phyloP scores from a whole-genome alignment of 2,888 invertebrate genomes.

The Megamerina dolium region DNA sequence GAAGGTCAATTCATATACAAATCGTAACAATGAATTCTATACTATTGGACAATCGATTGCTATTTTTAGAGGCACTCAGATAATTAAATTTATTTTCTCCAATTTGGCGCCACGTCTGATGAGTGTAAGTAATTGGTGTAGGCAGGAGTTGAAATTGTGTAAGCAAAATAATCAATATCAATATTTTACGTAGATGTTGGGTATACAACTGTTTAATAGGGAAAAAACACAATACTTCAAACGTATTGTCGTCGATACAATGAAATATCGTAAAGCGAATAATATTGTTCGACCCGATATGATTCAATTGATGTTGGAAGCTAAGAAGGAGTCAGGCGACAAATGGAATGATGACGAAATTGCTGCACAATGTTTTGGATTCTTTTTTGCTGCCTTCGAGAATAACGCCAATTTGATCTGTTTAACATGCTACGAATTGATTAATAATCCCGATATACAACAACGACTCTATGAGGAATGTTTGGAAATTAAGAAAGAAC shows the following conservation, averaged over 20 bases:
- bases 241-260: constrained; percentile 44
- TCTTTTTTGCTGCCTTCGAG: constrained; percentile 56
- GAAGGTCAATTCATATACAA: constrained; percentile 51
- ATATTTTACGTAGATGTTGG: too few relatives aligned
- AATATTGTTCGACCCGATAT: constrained; percentile 52
- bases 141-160: too few relatives aligned
- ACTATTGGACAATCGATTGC: constrained; percentile 28
- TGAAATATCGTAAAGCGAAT: constrained; percentile 43
- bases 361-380: constrained; percentile 53
- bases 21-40: constrained; percentile 53
- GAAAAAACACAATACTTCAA: constrained; percentile 41
- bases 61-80: constrained; percentile 24
- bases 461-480: constrained; percentile 53
- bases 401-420: constrained; percentile 47
- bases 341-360: constrained; percentile 43
- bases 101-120: constrained; percentile 23
- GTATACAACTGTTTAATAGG: constrained; percentile 25
- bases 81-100: constrained; percentile 29
- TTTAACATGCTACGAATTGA: constrained; percentile 54
- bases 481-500: constrained; percentile 43
- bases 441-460: constrained; percentile 54
- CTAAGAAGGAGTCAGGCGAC: constrained; percentile 36
- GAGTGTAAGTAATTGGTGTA: too few relatives aligned
- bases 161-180: too few relatives aligned
- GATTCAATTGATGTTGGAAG: constrained; percentile 55